Base-by-base conservation (phyloP, 2,888 invertebrate genomes). In the Eupsilia transversa region DNA sequence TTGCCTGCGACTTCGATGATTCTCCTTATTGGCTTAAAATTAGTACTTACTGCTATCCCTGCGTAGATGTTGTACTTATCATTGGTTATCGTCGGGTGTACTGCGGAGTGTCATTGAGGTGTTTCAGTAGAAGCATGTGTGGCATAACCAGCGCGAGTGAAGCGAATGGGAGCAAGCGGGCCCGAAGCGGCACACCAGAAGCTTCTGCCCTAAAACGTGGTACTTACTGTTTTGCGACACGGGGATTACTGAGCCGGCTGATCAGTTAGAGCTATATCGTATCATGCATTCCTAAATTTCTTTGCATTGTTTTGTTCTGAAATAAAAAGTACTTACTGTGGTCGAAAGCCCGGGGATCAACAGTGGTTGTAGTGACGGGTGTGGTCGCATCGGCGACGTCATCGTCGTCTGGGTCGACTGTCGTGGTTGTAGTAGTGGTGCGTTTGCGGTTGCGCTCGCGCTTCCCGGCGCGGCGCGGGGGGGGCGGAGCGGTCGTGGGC, bases 291-390 rank as follows among this genome's bases (percentile, higher is more conserved):
- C 33, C 17, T 33, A 38, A 14, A 14, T 43, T 35, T 9, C 5
- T 69, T 66, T 66, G 14, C 43, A 23, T 27, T 17, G 20, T 33
- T n/a, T 10, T 6, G 20, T 46, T 43, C 1, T 23, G 57, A 70
- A 20, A 57, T 7, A 23, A 1, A 14, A 57, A 71, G 17, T 75
- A 94, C 96, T 93, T 89, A 96, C 96, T 96, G 85, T 96, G 96
- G 85, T 96, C 96, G 76, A 92, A 93, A 17, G 89, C 90, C 56
- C 96, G 88, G 0, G 96, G 96, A 66, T 96, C 95, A 1, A 93
- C 80, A 0, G 96, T 96, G 27, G 96, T 96, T 0, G 95, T 94
- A 0, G 92, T 86, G 0, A 86, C 67, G 0, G 92, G 88, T 0
- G 94, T 94, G 0, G 93, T 94, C 46, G 85, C 83, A 0, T 93